Base-by-base conservation (phyloP, 2,888 invertebrate species). In the Limnephilus lunatus region DNA sequence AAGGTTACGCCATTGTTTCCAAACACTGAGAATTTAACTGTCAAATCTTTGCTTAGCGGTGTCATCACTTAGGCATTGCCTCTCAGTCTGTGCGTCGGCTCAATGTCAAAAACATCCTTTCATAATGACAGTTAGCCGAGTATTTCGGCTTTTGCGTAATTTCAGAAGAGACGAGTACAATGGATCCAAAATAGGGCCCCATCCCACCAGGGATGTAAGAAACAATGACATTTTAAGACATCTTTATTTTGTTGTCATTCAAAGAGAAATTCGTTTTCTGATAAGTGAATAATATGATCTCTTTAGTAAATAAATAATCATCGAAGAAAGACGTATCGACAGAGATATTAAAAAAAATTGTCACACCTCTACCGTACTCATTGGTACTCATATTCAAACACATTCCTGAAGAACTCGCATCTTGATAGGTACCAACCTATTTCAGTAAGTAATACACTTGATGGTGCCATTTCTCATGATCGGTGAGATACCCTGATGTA, bases 121-220 rank as follows among this genome's bases (percentile, higher is more conserved):
- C 68, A n/a, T 68, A 68, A 68, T 68, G 68, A 68, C 68, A 68
- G 68, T 68, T n/a, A 68, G 68, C 68, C 68, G 68, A 68, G 68
- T 68, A 68, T 68, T 68, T 68, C 68, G 68, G 68, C 68, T 68
- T 68, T 25, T n/a, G 68, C 68, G 25, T 68, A 68, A 68, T 68
- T 1, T 68, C 68, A 25, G 68, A 68, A 68, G 68, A 68, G 68
- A 68, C 9, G 25, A 68, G 68, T n/a, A 68, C 68, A 68, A 68
- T 25, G 68, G 25, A 25, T 0, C 68, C 9, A 68, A 68, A 25
- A 68, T 68, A 68, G 25, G 25, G 9, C n/a, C 53, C 53, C n/a
- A n/a, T 68, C n/a, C 7, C 9, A 68, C 9, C 25, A 68, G 68
- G 68, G 68, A 68, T 25, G 68, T 25, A 25, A 68, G 68, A 68